Base-by-base conservation (phyloP, 2,888 invertebrate species). In the Tryphoninae sp. region DNA sequence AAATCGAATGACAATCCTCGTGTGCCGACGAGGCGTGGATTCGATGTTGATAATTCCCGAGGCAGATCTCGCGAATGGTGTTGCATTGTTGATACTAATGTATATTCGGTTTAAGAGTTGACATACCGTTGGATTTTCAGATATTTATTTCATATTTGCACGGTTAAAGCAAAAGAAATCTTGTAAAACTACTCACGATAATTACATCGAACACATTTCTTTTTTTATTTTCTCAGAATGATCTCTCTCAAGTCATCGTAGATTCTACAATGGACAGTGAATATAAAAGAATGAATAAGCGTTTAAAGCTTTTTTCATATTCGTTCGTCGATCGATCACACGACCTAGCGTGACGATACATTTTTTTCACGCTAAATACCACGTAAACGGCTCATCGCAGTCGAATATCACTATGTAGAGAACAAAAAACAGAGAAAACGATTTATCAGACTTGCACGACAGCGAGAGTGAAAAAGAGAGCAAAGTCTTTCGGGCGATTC, bases 351-450 rank as follows among this genome's bases (percentile, higher is more conserved):
- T 45, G 45, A 45, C 13, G 45, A 45, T 45, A 3, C 9, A 45
- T 45, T 45, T 45, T 45, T 9, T 45, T 45, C 45, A 45, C 13
- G 13, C 45, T 45, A 45, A 45, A 13, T 45, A 45, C 13, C 45
- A 45, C 40, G 42, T 11, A 58, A 80, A 75, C 16, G 76, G 59
- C 33, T 62, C 49, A 51, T 68, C 58, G 26, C 55, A 59, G 61
- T 78, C 67, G 73, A 78, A 75, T 79, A 75, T 81, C 78, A 53
- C 55, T 69, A 61, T 78, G 55, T 40, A 62, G 33, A 62, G 42
- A 65, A 72, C 42, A 64, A 33, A 64, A 59, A 61, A 67, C 2
- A 45, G 51, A 59, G 40, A 23, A 58, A 45, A 49, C 22, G 8
- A 16, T 58, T 78, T 33, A 53, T 67, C 59, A 68, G 42, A 53